Evolutionary conservation across 2,888 invertebrate genomes (phyloP), one percentile per base, ranked within the genome.

Genomic region (Oithona nana): DNA sequence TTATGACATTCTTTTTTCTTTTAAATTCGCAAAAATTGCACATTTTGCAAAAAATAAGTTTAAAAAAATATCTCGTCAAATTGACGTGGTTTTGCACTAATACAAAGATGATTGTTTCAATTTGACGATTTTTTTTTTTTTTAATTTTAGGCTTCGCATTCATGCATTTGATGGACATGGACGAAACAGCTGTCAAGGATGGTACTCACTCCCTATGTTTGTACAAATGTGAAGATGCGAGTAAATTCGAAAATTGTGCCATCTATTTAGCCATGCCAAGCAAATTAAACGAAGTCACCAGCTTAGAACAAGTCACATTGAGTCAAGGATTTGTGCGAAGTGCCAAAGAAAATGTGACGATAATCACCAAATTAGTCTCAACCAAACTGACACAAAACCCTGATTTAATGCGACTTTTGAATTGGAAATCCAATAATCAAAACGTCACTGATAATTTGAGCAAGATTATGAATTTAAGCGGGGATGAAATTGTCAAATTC

Each of bases 381-480:
- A 94, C 94, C n/a, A 95, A 95, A 73, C 77, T 94, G 8, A 94
- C 95, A 0, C 94, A 94, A 74, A 94, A 94, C 71, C 85, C 84
- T 69, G 92, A 94, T 75, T 76, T 94, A 30, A 74, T 94, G 65
- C 87, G 88, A 3, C 74, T 94, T 52, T 76, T 95, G 1, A 87
- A 92, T 72, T 94, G 94, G 94, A 86, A 88, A 67, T 83, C 86
- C 0, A 83, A 86, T 68, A 88, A 88, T 0, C 88, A 89, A 67
- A 81, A 83, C 68, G 87, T 93, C 61, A 84, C 86, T 69, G 87
- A 88, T 66, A 88, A 89, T 0, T 74, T 94, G 16, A 81, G 85
- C 0, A 79, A 87, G 57, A 86, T 93, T 1, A 73, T 89, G 65
- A 78, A 84, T 4, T 76, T 93, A n/a, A 84, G 86, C 68, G 81